A percentile compares a stretch with the other conserved stretches of the same genome.
Evolutionary conservation across 2,797 vertebrate genomes (phyloP).

Genomic region (Dendrocincla tyrannina): DNA sequence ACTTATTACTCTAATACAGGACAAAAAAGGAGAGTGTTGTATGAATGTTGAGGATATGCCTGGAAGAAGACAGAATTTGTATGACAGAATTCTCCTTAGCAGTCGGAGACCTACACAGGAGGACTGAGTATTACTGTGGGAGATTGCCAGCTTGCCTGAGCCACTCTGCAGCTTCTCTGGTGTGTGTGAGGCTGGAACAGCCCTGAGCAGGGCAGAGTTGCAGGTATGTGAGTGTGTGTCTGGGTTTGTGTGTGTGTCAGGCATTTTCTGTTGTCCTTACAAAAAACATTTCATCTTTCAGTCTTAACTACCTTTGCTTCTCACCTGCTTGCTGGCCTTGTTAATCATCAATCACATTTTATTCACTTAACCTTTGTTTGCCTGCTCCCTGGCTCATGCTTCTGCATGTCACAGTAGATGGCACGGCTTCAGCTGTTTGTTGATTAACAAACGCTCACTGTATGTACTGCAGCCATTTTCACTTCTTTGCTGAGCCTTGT

Average conservation of each 20-base stretch:
- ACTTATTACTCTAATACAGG: background rate
- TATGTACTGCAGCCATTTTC: constrained; percentile 39
- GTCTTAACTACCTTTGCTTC: background rate
- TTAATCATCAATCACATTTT: constrained; percentile 48
- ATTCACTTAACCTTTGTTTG: constrained; percentile 38
- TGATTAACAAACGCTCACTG: background rate
- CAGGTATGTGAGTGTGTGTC: background rate
- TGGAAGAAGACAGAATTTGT: background rate
- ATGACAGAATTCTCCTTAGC: background rate
- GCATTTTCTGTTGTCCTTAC: background rate
- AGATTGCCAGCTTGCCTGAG: background rate
- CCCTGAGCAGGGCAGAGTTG: background rate
- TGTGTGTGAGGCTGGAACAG: background rate
- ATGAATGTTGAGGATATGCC: background rate
- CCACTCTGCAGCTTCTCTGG: background rate
- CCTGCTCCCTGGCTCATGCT: background rate
- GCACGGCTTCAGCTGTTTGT: constrained; percentile 7
- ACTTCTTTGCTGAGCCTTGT: background rate
- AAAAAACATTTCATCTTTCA: background rate
- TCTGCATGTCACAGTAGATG: background rate
- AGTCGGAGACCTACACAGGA: background rate
- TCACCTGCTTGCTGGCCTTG: constrained; percentile 6
- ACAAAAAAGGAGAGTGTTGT: fast-evolving
- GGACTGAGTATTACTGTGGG: background rate
- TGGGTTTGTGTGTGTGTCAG: fast-evolving